phyloP scores from a whole-genome alignment of 2,797 vertebrate genomes.

The Octomys mimax region DNA sequence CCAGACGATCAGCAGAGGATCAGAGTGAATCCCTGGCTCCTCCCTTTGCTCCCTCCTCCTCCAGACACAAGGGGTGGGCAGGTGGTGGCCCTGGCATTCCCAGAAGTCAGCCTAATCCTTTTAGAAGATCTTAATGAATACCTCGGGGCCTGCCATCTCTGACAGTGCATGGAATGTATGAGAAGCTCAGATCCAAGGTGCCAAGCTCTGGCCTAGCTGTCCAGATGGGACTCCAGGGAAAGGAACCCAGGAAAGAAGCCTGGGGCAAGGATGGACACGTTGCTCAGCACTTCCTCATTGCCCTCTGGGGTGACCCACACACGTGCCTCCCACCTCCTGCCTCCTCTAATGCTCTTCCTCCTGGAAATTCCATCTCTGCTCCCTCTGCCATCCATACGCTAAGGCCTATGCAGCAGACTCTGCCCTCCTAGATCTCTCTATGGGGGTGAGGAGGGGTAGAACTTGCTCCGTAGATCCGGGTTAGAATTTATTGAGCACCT shows the following conservation, averaged over 20 bases:
- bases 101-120: slow-evolving; percentile 68
- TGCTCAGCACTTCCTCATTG: neutral
- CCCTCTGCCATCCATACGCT: neutral
- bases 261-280: neutral
- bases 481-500: neutral
- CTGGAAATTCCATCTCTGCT: neutral
- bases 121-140: slow-evolving; percentile 59
- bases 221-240: neutral
- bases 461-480: neutral
- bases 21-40: neutral
- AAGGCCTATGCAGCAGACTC: neutral
- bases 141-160: neutral
- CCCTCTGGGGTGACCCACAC: neutral
- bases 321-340: neutral
- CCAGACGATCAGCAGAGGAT: neutral
- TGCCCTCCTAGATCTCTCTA: neutral
- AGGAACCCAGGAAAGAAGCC: neutral
- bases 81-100: neutral
- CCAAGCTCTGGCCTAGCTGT: neutral
- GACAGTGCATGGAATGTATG: neutral
- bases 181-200: neutral
- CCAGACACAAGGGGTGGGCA: neutral
- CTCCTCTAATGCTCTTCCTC: neutral
- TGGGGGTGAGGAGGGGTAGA: neutral
- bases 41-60: slow-evolving; percentile 4